Evolutionary conservation across 2,888 invertebrate species (phyloP).

Genomic region (Merodon equestris): DNA sequence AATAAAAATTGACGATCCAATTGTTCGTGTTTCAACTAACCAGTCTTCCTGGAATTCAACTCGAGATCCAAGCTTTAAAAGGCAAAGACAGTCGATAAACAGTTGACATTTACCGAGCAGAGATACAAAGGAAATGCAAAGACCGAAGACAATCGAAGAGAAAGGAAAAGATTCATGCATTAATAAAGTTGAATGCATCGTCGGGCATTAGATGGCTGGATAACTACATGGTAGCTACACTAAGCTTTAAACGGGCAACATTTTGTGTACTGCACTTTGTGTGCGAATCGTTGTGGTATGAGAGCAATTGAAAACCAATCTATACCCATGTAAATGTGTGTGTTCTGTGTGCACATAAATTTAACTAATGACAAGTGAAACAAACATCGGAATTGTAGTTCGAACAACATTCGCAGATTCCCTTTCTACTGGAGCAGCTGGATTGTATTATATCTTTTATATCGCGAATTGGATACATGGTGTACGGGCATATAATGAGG

Average conservation of each 20-base stretch:
- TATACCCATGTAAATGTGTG: constrained; percentile 30
- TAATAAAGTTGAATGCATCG: constrained; percentile 55
- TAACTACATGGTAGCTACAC: too few species aligned
- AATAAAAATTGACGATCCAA: constrained; percentile 59
- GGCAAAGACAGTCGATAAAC: constrained; percentile 24
- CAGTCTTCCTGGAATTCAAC: constrained; percentile 32
- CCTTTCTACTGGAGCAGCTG: constrained; percentile 1
- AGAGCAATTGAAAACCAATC: constrained; percentile 21
- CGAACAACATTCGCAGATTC: constrained; percentile 12
- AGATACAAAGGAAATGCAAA: constrained; percentile 10
- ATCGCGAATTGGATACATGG: too few species aligned
- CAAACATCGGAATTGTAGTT: constrained; percentile 30
- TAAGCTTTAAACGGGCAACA: neutral
- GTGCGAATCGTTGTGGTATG: constrained; percentile 8
- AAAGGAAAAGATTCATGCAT: constrained; percentile 54
- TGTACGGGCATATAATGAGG: too few species aligned
- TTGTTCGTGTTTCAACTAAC: constrained; percentile 37
- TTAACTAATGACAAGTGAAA: constrained; percentile 50
- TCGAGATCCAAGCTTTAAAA: constrained; percentile 26
- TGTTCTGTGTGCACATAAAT: constrained; percentile 36
- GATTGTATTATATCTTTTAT: constrained; percentile 9
- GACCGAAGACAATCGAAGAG: constrained; percentile 38
- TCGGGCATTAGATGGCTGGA: neutral
- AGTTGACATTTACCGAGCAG: constrained; percentile 50
- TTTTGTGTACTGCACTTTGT: neutral